phyloP scores from a whole-genome alignment of 2,888 invertebrate species.

The Drosophila mimica region DNA sequence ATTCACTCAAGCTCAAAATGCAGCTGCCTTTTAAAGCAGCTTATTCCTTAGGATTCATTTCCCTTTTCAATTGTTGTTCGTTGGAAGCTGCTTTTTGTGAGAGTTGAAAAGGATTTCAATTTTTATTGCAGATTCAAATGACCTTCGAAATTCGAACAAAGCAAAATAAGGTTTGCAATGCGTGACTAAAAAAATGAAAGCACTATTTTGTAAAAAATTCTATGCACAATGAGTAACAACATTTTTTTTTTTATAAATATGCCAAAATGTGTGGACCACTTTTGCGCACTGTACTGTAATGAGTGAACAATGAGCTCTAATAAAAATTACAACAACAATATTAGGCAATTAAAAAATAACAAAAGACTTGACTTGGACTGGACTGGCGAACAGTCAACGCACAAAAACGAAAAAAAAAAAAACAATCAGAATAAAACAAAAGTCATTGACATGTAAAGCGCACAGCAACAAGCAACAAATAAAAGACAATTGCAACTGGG shows the following conservation, averaged over 20 bases:
- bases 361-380: constrained; percentile 62
- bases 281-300: constrained; percentile 59
- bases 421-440: constrained; percentile 38
- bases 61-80: background rate
- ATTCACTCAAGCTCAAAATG: background rate
- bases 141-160: constrained; percentile 42
- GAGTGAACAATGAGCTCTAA: constrained; percentile 62
- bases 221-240: constrained; percentile 8
- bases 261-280: constrained; percentile 54
- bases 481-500: constrained; percentile 28
- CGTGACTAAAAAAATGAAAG: constrained; percentile 7
- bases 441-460: constrained; percentile 75
- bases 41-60: constrained; percentile 4
- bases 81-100: background rate
- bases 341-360: constrained; percentile 71
- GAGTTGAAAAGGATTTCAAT: background rate
- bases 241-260: constrained; percentile 20
- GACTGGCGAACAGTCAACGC: constrained; percentile 27
- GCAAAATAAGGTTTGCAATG: background rate
- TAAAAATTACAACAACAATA: constrained; percentile 39
- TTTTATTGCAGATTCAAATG: constrained; percentile 28
- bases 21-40: background rate
- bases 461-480: constrained; percentile 39
- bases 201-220: constrained; percentile 1
- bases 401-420: constrained; percentile 11